phyloP scores from a whole-genome alignment of 2,113 vertebrate genomes.

The Siniperca chuatsi region DNA sequence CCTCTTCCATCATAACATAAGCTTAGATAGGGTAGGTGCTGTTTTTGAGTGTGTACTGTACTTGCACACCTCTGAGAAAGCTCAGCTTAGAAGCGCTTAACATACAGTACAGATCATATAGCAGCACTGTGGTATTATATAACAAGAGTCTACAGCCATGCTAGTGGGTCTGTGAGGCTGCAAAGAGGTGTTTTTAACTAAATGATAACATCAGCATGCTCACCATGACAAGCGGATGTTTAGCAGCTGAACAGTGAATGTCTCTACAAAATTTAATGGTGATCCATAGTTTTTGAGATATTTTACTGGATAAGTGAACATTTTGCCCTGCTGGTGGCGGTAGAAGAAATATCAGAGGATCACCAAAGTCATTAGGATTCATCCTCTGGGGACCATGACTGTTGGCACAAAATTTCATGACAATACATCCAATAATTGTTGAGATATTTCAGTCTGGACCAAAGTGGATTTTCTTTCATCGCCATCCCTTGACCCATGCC shows the following conservation, averaged over 20 bases:
- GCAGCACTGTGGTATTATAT: neutral
- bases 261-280: neutral
- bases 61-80: neutral
- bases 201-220: neutral
- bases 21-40: neutral
- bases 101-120: neutral
- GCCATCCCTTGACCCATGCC: neutral
- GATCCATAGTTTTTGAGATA: neutral
- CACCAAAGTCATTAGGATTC: too few species aligned
- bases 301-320: too few species aligned
- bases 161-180: neutral
- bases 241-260: neutral
- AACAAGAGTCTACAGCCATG: neutral
- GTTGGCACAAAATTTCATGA: neutral
- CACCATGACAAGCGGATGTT: too few species aligned
- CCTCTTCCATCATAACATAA: conserved; percentile 18
- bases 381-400: neutral
- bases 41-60: conserved; percentile 4
- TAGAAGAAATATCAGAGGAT: too few species aligned
- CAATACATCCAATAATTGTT: neutral
- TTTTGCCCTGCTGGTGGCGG: too few species aligned
- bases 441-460: too few species aligned
- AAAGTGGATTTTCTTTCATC: neutral
- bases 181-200: neutral
- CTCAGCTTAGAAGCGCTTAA: neutral